Conservation (phyloP, 2,888 invertebrate species). For the Cataglyphis albicans region DNA sequence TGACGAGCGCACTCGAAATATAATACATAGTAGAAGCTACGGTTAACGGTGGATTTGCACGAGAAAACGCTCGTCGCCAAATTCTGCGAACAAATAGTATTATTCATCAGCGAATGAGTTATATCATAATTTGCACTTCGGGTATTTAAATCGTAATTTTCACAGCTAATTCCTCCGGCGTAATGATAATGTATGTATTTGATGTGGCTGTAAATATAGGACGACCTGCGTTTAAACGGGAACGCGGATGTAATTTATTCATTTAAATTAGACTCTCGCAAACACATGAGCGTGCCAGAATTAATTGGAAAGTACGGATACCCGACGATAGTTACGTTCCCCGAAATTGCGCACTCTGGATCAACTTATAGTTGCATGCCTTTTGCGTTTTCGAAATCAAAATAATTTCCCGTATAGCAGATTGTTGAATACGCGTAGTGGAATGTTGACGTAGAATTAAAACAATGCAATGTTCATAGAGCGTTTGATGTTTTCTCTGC, state of each 20-base stretch:
- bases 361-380: conserved; percentile 49
- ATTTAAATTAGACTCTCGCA: conserved; percentile 73
- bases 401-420: conserved; percentile 39
- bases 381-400: conserved; percentile 37
- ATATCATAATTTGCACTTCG: conserved; percentile 72
- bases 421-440: conserved; percentile 8
- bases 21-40: background rate
- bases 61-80: conserved; percentile 44
- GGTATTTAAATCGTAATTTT: conserved; percentile 74
- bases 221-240: conserved; percentile 68
- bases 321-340: conserved; percentile 53
- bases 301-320: conserved; percentile 72
- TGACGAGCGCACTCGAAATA: conserved; percentile 22
- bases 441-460: conserved; percentile 15
- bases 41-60: conserved; percentile 33
- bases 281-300: conserved; percentile 65
- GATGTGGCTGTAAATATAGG: conserved; percentile 70
- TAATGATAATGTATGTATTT: conserved; percentile 70
- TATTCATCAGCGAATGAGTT: conserved; percentile 60
- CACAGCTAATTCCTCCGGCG: conserved; percentile 54
- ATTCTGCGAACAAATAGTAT: conserved; percentile 60
- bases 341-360: conserved; percentile 45
- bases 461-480: background rate
- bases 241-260: conserved; percentile 74
- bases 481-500: background rate